phyloP scores from a whole-genome alignment of 1,140 invertebrate genomes.

The Arion vulgaris region DNA sequence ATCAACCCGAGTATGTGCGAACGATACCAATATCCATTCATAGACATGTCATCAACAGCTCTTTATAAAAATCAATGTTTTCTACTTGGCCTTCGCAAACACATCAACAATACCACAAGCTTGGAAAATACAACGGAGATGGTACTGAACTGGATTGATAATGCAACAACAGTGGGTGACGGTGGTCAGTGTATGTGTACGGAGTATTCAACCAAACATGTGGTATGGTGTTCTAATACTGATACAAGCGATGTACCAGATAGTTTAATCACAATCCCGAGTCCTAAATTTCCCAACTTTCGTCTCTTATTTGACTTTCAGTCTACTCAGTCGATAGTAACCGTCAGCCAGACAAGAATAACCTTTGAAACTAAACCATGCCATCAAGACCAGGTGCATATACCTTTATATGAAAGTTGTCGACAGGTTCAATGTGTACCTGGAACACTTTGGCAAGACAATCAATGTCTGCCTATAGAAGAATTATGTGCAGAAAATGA shows the following conservation, averaged over 20 bases:
- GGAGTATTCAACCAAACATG: too few species aligned
- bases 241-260: too few species aligned
- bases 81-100: not conserved
- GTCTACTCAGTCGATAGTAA: not conserved
- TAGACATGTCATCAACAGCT: not conserved
- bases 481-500: not conserved
- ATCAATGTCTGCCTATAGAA: not conserved
- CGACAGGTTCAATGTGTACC: not conserved
- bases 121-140: too few species aligned
- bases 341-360: not conserved
- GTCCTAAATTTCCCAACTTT: constrained; percentile 15
- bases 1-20: not conserved
- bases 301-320: constrained; percentile 19
- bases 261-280: too few species aligned
- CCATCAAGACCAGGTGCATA: not conserved
- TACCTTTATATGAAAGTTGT: not conserved
- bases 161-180: too few species aligned
- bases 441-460: not conserved
- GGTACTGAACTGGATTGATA: too few species aligned
- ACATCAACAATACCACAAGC: too few species aligned
- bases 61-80: not conserved
- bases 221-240: too few species aligned
- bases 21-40: not conserved
- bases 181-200: too few species aligned
- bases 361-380: constrained; percentile 9